Evolutionary conservation across 2,113 vertebrate genomes (phyloP), one percentile per base, ranked within the genome.

Genomic region (Mesocricetus auratus): DNA sequence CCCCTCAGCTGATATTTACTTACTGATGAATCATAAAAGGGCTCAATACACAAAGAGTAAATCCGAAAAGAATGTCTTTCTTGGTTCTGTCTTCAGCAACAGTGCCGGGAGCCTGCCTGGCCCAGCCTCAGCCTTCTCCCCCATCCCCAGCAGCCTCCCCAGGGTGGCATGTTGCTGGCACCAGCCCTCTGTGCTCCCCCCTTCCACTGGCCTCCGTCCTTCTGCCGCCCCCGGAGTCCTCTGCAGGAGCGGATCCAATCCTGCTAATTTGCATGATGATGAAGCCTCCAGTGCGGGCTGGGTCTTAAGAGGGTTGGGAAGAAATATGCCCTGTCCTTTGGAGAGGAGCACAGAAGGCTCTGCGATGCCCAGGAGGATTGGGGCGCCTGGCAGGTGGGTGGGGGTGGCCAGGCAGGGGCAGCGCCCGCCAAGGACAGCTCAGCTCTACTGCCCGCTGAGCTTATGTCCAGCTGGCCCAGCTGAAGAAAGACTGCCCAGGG

Each of bases 1-100:
- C 98, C 99, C 99, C 99, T 98, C 95, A 98, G 99, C 99, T 99
- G 98, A 98, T 99, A 99, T 99, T 99, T 99, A 98, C 98, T 99
- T 98, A 98, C 98, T 98, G 99, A 98, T 99, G 98, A 99, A 98
- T 98, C 98, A 98, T 98, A 99, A 98, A 98, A 98, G 98, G 98
- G 98, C 98, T 98, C 98, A 98, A 98, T 98, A 98, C 98, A 98
- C 98, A 98, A 98, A 97, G 98, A 98, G 97, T 96, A 98, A 98
- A 98, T 98, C 98, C 98, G 96, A 95, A 97, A 98, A 97, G 98
- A 96, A 97, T 86, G 98, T 96, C 98, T 98, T 96, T 66, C 98
- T 97, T 94, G 0, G 92, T 97, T 97, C 97, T 94, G 86, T 96
- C 96, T 97, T 97, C 73, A 24, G 98, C 89, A 90, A 96, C 94